Base-by-base conservation (phyloP, 2,888 invertebrate genomes). In the Formica aserva region DNA sequence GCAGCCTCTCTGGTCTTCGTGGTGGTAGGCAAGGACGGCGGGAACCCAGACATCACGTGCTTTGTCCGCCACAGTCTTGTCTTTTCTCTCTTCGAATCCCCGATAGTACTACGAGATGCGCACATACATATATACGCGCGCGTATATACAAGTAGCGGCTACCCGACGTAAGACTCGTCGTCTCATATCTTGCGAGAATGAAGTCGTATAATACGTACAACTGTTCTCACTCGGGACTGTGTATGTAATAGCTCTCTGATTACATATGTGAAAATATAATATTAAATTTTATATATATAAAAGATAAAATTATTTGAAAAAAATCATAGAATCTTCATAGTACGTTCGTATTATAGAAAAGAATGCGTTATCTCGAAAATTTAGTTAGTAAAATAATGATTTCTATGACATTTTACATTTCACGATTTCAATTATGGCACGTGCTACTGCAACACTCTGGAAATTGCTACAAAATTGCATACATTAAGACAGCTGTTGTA, bases 31-130 rank as follows among this genome's bases (percentile, higher is more conserved):
- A 92, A 91, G 90, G 90, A 92, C 89, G 88, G 81, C 88, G 88
- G 88, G 87, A 89, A 85, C 77, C 91, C 92, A 92, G 92, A 92
- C 92, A 87, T 92, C 91, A 91, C 92, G 92, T 91, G 92, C 89
- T 91, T 90, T 90, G 89, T 85, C 83, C 90, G 86, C 80, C 88
- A 84, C 35, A 45, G 66, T 60, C 66, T 67, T 83, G 45, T 48
- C 65, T 45, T 74, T 65, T 72, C 62, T 75, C 41, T 41, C 60
- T 32, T n/a, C 66, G 38, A 62, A 72, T 66, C 57, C 32, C 75
- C 66, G 75, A 82, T 84, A 82, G 69, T 76, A 82, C 62, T 82
- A 77, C 72, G 69, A 57, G 69, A 74, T 69, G 29, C 57, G 41
- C 35, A 15, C 62, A 48, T 29, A 3, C 9, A 18, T 45, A 5